Conservation (phyloP, 2,113 vertebrate genomes). For the Sturnus vulgaris region DNA sequence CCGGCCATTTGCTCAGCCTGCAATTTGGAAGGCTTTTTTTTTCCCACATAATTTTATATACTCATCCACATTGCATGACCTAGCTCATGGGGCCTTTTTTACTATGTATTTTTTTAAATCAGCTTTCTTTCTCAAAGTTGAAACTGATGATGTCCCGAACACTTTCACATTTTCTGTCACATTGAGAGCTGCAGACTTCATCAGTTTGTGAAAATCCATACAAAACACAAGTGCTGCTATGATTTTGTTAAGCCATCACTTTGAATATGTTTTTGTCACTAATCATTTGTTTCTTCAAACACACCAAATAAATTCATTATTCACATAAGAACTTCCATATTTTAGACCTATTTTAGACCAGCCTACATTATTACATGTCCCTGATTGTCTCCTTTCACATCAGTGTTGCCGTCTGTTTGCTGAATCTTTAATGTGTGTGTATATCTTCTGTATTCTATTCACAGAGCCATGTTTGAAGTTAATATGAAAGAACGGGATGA, state of each 20-base stretch:
- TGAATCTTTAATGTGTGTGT: slow-evolving; percentile 19
- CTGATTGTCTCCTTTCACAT: not conserved
- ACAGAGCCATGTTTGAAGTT: slow-evolving; percentile 95
- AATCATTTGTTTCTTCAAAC: not conserved
- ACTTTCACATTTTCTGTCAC: not conserved
- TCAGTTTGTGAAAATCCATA: not conserved
- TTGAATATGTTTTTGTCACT: not conserved
- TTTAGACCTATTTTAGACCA: not conserved
- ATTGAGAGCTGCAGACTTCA: not conserved
- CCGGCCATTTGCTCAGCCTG: not conserved
- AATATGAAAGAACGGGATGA: slow-evolving; percentile 93
- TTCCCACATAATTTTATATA: not conserved
- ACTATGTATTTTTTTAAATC: not conserved
- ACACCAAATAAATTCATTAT: not conserved
- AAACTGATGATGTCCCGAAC: not conserved
- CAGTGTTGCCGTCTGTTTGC: not conserved
- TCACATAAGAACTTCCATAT: not conserved
- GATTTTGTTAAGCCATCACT: not conserved
- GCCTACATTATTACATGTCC: not conserved
- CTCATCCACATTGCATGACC: not conserved
- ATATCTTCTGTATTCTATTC: slow-evolving; percentile 60
- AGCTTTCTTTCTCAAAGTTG: not conserved
- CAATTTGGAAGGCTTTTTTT: not conserved
- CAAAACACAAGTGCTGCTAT: not conserved
- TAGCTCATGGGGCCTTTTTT: not conserved